These are phyloP conservation scores for Fukomys damarensis DNA, from an alignment of 2,113 vertebrate species.

Conservation along the genomic window DNA sequence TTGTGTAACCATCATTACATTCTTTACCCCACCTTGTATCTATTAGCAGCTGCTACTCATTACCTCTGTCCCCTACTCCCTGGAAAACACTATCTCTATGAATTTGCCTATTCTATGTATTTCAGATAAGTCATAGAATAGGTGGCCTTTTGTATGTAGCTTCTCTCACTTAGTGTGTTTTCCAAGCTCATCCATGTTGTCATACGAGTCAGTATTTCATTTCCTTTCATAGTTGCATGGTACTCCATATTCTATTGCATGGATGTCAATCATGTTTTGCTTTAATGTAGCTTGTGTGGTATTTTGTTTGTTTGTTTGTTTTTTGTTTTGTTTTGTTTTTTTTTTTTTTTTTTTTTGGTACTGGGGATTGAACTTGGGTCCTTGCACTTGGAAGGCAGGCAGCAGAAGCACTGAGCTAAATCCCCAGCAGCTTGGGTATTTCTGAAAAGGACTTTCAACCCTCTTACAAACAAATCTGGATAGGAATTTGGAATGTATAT, in stretches of 20 bases:
- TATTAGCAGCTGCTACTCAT: background rate
- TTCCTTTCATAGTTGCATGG: background rate
- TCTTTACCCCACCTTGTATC: no score
- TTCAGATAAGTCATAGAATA: background rate
- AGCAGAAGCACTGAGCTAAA: no score
- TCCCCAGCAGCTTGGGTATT: background rate
- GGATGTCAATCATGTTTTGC: background rate
- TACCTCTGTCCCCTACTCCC: no score
- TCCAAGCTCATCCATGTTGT: background rate
- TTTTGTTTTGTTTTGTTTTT: no score
- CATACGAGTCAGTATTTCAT: background rate
- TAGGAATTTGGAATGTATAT: background rate
- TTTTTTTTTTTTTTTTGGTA: no score
- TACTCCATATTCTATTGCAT: background rate
- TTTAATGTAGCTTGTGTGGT: background rate
- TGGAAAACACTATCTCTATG: background rate
- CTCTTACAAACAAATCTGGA: background rate
- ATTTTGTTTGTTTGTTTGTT: no score
- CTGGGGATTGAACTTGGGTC: no score
- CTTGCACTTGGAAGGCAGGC: no score
- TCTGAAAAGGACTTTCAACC: conserved; percentile 21
- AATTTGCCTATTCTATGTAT: background rate
- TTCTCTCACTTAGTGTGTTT: background rate
- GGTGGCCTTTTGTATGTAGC: background rate
- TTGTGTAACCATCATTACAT: background rate